Conservation (phyloP, 2,113 vertebrate species). For the Calidris pygmaea region DNA sequence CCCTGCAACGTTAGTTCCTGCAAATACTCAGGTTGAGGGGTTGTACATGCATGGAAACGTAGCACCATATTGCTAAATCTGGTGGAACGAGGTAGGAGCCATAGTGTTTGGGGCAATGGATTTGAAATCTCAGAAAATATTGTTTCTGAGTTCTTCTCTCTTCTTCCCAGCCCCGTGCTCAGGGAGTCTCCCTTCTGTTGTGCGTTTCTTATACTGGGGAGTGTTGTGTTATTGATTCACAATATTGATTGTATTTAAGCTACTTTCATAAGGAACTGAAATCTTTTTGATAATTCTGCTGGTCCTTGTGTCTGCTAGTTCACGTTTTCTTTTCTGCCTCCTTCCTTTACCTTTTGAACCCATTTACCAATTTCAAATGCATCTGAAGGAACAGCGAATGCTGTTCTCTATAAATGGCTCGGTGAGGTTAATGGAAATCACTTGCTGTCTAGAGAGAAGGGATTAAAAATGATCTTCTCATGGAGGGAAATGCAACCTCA, state of each 20-base stretch:
- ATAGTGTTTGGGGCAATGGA: neutral
- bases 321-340: neutral
- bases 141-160: neutral
- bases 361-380: neutral
- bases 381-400: neutral
- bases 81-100: neutral
- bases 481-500: neutral
- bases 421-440: fast-evolving
- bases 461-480: neutral
- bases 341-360: neutral
- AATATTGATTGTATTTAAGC: neutral
- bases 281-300: neutral
- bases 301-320: neutral
- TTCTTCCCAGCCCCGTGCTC: neutral
- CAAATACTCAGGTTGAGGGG: neutral
- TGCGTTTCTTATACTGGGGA: neutral
- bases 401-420: neutral
- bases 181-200: neutral
- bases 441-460: neutral
- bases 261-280: neutral
- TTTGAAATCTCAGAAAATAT: neutral
- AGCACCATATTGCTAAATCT: neutral
- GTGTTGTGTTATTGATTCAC: neutral
- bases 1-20: neutral
- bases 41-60: neutral